Evolutionary conservation across 2,113 vertebrate genomes (phyloP).

Genomic region (Myxocyprinus asiaticus): DNA sequence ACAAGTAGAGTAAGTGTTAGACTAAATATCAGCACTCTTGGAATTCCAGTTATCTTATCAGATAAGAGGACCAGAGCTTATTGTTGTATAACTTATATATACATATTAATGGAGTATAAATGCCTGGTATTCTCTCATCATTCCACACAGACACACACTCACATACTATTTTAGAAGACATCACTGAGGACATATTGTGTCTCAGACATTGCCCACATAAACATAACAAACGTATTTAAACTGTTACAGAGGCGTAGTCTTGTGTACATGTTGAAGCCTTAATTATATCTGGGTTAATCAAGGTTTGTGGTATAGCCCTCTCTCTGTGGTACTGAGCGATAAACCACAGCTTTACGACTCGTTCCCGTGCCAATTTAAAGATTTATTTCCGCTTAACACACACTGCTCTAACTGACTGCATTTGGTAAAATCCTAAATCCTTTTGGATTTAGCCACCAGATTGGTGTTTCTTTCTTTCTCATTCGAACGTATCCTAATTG

Average conservation of each 20-base stretch:
- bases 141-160: neutral
- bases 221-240: slow-evolving; percentile 20
- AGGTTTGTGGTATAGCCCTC: slow-evolving; percentile 17
- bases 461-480: slow-evolving; percentile 14
- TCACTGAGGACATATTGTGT: neutral
- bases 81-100: no score
- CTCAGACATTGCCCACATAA: neutral
- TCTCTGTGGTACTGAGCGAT: neutral
- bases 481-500: slow-evolving; percentile 11
- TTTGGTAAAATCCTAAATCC: neutral
- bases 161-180: no score
- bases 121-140: no score
- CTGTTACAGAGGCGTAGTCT: slow-evolving; percentile 21
- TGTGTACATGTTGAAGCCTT: slow-evolving; percentile 41
- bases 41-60: no score
- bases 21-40: no score
- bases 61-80: no score
- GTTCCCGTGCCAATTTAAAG: slow-evolving; percentile 25
- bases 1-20: no score
- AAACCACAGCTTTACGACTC: slow-evolving; percentile 31
- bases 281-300: slow-evolving; percentile 48
- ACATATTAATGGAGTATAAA: no score
- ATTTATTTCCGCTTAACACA: slow-evolving; percentile 7
- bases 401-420: neutral
- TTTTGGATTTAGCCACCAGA: neutral